A percentile compares a stretch with the other conserved stretches of the same genome.
Conservation (phyloP, 2,888 invertebrate genomes). For the Carterocephalus palaemon region DNA sequence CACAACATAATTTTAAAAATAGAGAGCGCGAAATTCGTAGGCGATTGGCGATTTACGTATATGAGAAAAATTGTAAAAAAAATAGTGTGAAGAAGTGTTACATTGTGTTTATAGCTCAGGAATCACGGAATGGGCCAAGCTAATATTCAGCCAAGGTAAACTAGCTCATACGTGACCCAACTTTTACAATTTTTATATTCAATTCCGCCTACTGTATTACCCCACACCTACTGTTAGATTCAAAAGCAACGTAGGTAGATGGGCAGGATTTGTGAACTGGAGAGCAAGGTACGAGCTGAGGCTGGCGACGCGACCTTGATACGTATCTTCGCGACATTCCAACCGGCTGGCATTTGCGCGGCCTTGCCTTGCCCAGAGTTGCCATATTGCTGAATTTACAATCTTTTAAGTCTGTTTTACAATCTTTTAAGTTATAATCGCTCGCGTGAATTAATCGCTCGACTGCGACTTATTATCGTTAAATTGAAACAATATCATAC, state of each 20-base stretch:
- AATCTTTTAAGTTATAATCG: not conserved
- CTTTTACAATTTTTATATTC: constrained; percentile 1
- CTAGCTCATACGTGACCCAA: not conserved
- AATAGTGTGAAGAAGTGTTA: too few species aligned
- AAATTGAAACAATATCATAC: too few species aligned
- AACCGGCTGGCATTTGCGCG: constrained; percentile 31
- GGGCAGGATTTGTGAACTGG: not conserved
- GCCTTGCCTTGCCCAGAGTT: constrained; percentile 28
- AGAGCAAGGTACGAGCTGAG: constrained; percentile 12
- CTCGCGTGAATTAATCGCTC: too few species aligned
- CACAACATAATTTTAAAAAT: too few species aligned
- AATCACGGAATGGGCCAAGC: too few species aligned
- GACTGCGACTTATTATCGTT: too few species aligned
- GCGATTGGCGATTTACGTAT: too few species aligned
- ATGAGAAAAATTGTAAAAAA: too few species aligned
- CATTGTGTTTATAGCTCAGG: too few species aligned
- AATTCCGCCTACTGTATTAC: constrained; percentile 5
- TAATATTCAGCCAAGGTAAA: constrained; percentile 1
- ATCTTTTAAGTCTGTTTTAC: too few species aligned
- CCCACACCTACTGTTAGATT: constrained; percentile 8
- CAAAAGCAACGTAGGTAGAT: constrained; percentile 12
- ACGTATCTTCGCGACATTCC: constrained; percentile 31
- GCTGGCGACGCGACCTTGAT: constrained; percentile 33
- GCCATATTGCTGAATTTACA: constrained; percentile 11
- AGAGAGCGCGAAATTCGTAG: too few species aligned